Conservation (phyloP, 2,888 invertebrate species). For the Drosophila austrosaltans region DNA sequence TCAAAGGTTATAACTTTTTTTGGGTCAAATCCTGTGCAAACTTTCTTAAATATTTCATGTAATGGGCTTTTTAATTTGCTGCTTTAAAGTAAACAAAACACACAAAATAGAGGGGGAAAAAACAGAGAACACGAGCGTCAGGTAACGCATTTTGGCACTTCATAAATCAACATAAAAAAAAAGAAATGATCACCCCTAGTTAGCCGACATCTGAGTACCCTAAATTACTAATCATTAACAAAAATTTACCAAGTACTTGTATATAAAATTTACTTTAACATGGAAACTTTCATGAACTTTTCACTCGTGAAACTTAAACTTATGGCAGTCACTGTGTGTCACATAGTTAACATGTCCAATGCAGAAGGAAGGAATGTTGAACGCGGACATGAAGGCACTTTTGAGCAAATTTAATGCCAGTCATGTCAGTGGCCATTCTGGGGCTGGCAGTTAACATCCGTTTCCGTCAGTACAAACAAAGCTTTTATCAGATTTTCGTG, state of each 20-base stretch:
- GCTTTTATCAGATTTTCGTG: conserved; percentile 71
- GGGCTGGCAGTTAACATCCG: conserved; percentile 71
- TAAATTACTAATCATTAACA: conserved; percentile 1
- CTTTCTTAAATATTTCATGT: conserved; percentile 63
- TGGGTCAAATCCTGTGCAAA: conserved; percentile 47
- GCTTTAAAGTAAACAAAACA: conserved; percentile 43
- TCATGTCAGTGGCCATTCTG: conserved; percentile 70
- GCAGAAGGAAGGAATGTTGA: not conserved
- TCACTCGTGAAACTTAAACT: not conserved
- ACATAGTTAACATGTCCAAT: not conserved
- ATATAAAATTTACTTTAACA: conserved; percentile 19
- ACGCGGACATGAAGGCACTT: conserved; percentile 42
- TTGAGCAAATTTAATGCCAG: conserved; percentile 45
- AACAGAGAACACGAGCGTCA: not conserved
- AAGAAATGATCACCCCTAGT: not conserved
- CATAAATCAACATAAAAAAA: conserved; percentile 51
- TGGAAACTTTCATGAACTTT: not conserved
- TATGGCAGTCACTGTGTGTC: not conserved
- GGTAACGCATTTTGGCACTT: conserved; percentile 47
- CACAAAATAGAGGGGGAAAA: not conserved
- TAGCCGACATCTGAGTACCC: conserved; percentile 39
- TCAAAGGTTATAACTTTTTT: conserved; percentile 15
- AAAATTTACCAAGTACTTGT: not conserved
- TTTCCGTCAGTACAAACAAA: conserved; percentile 71
- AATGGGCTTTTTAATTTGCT: conserved; percentile 56